Evolutionary conservation across 1,140 invertebrate genomes (phyloP).

Genomic region (Brachionus manjavacas): DNA sequence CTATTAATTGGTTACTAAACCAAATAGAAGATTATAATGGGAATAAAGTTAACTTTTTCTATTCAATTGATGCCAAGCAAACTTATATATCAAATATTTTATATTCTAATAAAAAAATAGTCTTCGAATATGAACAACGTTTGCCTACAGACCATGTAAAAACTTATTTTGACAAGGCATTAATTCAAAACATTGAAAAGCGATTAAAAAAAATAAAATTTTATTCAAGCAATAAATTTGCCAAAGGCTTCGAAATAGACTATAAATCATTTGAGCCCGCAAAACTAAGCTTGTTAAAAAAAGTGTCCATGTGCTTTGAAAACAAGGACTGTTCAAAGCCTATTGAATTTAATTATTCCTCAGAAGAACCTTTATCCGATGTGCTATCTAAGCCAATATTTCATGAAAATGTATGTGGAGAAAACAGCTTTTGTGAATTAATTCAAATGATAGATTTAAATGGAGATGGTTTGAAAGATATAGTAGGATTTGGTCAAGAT

Average conservation of each 20-base stretch:
- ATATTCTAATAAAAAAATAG: not conserved
- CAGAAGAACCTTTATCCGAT: not conserved
- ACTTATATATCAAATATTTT: not conserved
- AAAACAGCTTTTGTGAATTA: slow-evolving; percentile 5
- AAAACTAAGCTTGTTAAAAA: not conserved
- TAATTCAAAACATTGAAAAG: slow-evolving; percentile 12
- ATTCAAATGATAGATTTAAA: slow-evolving; percentile 13
- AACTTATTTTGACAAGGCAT: not conserved
- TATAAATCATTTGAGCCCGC: not conserved
- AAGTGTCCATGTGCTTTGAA: not conserved
- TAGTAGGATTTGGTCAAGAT: not conserved
- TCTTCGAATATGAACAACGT: slow-evolving; percentile 5
- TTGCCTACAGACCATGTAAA: not conserved
- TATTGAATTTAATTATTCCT: slow-evolving; percentile 8
- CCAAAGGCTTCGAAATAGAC: not conserved
- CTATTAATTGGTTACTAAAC: slow-evolving; percentile 12
- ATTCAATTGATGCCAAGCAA: slow-evolving; percentile 11
- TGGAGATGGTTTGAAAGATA: slow-evolving; percentile 11
- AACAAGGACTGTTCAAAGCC: not conserved
- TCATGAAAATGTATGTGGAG: not conserved
- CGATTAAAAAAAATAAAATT: not conserved
- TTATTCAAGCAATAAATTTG: not conserved
- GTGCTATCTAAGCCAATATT: not conserved
- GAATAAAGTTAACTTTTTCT: slow-evolving; percentile 2
- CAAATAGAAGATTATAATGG: slow-evolving; percentile 12